Conservation (phyloP, 2,113 vertebrate genomes). For the Mastomys natalensis region DNA sequence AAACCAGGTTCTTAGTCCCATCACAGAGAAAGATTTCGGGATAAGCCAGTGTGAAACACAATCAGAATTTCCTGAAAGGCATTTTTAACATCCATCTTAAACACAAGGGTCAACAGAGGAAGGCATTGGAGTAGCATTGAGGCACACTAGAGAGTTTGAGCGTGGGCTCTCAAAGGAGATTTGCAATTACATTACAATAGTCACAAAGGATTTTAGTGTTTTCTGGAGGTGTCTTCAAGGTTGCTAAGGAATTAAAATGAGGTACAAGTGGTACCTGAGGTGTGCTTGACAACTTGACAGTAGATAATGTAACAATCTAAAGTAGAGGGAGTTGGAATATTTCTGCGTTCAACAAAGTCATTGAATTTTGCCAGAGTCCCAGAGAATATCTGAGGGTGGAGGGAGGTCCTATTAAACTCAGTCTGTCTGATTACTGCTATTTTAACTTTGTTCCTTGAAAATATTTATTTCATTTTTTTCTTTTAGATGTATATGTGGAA, state of each 20-base stretch:
- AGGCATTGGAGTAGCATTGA: not conserved
- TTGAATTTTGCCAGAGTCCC: not conserved
- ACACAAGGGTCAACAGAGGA: not conserved
- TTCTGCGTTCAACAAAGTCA: not conserved
- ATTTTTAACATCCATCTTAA: not conserved
- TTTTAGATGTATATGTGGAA: not conserved
- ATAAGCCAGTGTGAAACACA: not conserved
- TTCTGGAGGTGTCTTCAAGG: not conserved
- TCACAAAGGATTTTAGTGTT: not conserved
- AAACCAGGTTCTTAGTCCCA: not conserved
- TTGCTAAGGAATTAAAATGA: not conserved
- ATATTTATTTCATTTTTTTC: not conserved
- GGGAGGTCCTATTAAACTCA: not conserved
- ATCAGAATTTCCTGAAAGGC: not conserved
- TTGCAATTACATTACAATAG: not conserved
- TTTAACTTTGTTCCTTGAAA: not conserved
- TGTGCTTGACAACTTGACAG: not conserved
- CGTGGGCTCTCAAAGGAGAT: not conserved
- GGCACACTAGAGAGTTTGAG: not conserved
- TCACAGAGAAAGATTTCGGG: not conserved
- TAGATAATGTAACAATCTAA: not conserved
- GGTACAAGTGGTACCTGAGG: not conserved
- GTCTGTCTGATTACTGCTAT: not conserved
- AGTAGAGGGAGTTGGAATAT: not conserved
- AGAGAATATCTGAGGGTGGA: not conserved